A percentile compares a stretch with the other conserved stretches of the same genome.
phyloP scores from a whole-genome alignment of 2,113 vertebrate species.

The Heptranchias perlo region DNA sequence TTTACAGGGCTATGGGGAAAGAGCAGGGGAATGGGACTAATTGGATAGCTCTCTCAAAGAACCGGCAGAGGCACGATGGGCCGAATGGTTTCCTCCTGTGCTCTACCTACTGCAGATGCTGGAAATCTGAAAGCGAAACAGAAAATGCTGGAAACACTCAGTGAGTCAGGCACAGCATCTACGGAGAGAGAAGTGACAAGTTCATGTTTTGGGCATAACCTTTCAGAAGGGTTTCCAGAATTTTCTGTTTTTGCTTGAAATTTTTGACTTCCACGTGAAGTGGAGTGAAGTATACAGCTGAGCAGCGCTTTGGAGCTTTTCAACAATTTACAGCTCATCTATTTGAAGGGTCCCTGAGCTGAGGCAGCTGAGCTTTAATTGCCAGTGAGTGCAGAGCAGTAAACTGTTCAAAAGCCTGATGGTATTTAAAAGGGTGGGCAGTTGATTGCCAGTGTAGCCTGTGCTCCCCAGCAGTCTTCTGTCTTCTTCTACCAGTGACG shows the following conservation, averaged over 20 bases:
- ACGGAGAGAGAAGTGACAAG: background rate
- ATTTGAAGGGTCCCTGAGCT: background rate
- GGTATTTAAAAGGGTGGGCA: background rate
- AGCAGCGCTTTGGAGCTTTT: background rate
- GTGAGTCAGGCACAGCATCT: background rate
- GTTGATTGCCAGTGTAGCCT: background rate
- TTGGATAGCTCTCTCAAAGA: too few relatives aligned
- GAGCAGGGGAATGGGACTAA: too few relatives aligned
- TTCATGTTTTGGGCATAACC: background rate
- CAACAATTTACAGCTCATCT: background rate
- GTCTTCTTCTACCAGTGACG: background rate
- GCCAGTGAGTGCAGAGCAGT: background rate
- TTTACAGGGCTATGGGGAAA: too few relatives aligned
- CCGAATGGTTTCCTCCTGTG: too few relatives aligned
- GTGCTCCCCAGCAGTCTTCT: background rate
- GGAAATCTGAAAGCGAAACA: background rate
- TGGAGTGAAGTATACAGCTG: background rate
- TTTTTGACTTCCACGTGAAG: background rate
- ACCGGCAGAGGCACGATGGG: too few relatives aligned
- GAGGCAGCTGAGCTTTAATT: background rate
- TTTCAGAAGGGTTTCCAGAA: background rate
- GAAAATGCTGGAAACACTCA: background rate
- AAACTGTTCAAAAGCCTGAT: background rate
- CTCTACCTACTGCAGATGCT: background rate
- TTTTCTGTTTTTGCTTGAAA: background rate